Percentiles rank a stretch among this genome's conserved stretches.
Conservation (phyloP, 2,888 invertebrate genomes). For the Yponomeuta sedellus region DNA sequence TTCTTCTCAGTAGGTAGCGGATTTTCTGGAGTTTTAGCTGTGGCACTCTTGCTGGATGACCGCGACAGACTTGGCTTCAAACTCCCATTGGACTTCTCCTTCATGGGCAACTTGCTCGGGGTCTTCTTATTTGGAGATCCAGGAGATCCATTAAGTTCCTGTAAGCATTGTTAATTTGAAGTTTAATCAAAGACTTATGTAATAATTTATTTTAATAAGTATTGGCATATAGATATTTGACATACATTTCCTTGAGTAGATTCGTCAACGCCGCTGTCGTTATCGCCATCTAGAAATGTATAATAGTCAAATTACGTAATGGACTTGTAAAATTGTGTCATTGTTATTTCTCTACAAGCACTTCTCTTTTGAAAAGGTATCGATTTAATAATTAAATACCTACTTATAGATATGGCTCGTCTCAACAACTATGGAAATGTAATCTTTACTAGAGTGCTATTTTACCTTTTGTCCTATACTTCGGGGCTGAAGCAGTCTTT, state of each 20-base stretch:
- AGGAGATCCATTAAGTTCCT: conserved; percentile 83
- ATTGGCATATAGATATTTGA: neutral
- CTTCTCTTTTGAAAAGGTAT: neutral
- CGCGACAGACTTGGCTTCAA: conserved; percentile 71
- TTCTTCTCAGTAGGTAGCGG: conserved; percentile 79
- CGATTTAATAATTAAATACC: conserved; percentile 11
- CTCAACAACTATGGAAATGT: conserved; percentile 29
- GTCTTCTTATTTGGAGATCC: conserved; percentile 86
- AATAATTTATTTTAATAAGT: neutral
- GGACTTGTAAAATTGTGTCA: conserved; percentile 17
- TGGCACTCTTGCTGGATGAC: conserved; percentile 78
- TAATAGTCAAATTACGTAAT: conserved; percentile 23
- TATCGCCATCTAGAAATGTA: conserved; percentile 84
- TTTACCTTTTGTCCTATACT: conserved; percentile 65
- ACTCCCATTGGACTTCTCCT: conserved; percentile 67
- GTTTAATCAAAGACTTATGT: neutral
- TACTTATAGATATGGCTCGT: conserved; percentile 44
- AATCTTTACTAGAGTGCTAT: conserved; percentile 15
- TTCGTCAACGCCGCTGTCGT: conserved; percentile 89
- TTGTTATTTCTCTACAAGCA: neutral
- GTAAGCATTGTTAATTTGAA: conserved; percentile 7
- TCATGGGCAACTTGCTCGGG: conserved; percentile 72
- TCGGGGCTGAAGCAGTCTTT: conserved; percentile 61
- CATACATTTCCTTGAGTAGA: conserved; percentile 88
- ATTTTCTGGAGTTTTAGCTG: conserved; percentile 83